Evolutionary conservation across 2,888 invertebrate genomes (phyloP).

Genomic region (Cactoblastis cactorum): DNA sequence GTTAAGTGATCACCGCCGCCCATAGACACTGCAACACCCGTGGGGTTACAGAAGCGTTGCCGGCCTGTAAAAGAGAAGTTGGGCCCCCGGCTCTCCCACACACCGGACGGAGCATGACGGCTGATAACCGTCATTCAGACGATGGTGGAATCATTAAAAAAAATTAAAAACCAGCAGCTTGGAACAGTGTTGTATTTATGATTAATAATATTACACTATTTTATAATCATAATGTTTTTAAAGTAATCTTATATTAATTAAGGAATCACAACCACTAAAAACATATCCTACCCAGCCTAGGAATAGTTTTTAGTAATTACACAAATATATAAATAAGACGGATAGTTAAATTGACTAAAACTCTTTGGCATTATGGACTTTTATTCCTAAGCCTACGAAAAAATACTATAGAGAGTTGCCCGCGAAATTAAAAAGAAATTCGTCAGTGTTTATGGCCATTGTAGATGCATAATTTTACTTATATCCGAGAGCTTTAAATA

Average conservation of each 20-base stretch:
- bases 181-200: constrained; percentile 48
- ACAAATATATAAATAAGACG: constrained; percentile 23
- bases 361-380: constrained; percentile 11
- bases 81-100: too few relatives aligned
- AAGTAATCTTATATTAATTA: constrained; percentile 18
- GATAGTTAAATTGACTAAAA: constrained; percentile 19
- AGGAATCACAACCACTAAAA: constrained; percentile 29
- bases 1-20: too few relatives aligned
- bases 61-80: too few relatives aligned
- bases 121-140: too few relatives aligned
- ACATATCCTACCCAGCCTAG: constrained; percentile 63
- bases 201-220: constrained; percentile 34
- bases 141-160: too few relatives aligned
- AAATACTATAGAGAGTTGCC: not conserved
- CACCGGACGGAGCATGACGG: too few relatives aligned
- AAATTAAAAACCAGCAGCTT: constrained; percentile 38
- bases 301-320: constrained; percentile 42
- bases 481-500: constrained; percentile 60
- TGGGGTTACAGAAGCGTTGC: too few relatives aligned
- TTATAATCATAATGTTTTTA: constrained; percentile 27
- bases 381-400: constrained; percentile 1
- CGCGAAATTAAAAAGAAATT: constrained; percentile 14
- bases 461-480: constrained; percentile 37
- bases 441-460: constrained; percentile 13
- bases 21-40: too few relatives aligned